Evolutionary conservation across 2,113 vertebrate species (phyloP).

Genomic region (Apteryx mantelli): DNA sequence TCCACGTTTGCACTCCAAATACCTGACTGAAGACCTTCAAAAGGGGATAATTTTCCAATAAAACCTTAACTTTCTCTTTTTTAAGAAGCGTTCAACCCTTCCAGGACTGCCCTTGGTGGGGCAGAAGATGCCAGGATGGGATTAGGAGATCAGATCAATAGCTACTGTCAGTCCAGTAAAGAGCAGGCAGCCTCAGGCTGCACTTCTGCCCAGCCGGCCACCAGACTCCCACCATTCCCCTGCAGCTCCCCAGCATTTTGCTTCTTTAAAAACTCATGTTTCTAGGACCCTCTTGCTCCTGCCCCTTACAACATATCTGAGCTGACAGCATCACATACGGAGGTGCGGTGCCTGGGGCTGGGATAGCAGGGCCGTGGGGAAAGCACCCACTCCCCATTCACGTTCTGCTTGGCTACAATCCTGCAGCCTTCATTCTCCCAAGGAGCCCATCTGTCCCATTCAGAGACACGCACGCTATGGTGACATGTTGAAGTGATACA

Average conservation of each 20-base stretch:
- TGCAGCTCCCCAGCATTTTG: too few relatives aligned
- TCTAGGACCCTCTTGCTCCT: not conserved
- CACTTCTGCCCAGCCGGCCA: not conserved
- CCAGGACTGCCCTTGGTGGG: not conserved
- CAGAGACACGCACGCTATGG: too few relatives aligned
- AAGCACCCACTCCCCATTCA: not conserved
- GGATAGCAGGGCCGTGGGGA: not conserved
- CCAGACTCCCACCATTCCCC: not conserved
- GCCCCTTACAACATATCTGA: not conserved
- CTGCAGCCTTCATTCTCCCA: not conserved
- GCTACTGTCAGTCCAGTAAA: not conserved
- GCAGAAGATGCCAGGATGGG: not conserved
- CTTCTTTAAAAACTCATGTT: not conserved
- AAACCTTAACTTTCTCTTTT: not conserved
- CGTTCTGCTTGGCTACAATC: not conserved
- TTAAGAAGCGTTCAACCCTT: not conserved
- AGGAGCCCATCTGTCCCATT: not conserved
- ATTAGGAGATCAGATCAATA: too few relatives aligned
- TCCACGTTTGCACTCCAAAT: rapidly evolving
- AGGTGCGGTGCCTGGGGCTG: not conserved
- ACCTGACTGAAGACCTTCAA: too few relatives aligned
- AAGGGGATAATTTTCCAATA: not conserved
- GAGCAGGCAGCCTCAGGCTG: not conserved
- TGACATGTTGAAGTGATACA: rapidly evolving
- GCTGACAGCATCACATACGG: not conserved